Conservation (phyloP, 2,113 vertebrate genomes). For the Muntiacus reevesi region DNA sequence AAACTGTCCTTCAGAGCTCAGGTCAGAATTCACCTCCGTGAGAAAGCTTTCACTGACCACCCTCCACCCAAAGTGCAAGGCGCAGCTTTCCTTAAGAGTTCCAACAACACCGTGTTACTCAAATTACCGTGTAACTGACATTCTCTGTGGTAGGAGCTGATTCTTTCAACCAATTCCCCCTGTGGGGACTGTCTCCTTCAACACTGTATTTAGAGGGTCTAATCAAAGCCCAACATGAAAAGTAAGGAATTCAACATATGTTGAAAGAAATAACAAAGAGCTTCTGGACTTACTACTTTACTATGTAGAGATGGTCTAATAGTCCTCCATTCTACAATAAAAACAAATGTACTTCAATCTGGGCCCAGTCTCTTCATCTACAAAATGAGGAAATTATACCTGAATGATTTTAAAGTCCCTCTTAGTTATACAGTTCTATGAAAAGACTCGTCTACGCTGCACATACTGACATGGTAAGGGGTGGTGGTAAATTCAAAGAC, state of each 20-base stretch:
- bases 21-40: neutral
- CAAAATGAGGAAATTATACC: neutral
- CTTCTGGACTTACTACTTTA: neutral
- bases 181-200: neutral
- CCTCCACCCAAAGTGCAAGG: neutral
- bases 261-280: neutral
- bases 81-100: neutral
- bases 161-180: neutral
- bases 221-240: neutral
- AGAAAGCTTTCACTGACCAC: neutral
- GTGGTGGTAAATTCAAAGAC: neutral
- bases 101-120: neutral
- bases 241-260: neutral
- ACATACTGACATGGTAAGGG: neutral
- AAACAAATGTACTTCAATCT: neutral
- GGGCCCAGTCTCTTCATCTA: neutral
- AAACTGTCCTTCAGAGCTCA: neutral
- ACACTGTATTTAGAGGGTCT: neutral
- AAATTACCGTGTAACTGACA: neutral
- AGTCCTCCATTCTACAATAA: neutral
- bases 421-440: neutral
- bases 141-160: neutral
- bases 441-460: neutral
- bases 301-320: neutral
- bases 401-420: neutral